Conservation (phyloP, 2,113 vertebrate species). For the Sula dactylatra region DNA sequence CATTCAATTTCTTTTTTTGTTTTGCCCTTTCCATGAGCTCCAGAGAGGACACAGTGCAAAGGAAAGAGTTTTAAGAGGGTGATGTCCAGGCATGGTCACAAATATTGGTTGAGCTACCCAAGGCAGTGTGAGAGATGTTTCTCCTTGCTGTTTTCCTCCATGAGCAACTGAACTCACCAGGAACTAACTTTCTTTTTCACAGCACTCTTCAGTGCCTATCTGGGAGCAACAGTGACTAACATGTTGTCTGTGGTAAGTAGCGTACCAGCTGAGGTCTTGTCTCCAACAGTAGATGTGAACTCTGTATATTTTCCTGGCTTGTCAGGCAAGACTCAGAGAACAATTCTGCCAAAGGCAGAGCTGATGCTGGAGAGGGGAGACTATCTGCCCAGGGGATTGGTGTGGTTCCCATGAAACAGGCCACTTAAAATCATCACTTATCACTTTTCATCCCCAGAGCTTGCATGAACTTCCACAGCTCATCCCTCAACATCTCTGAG, state of each 20-base stretch:
- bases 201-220: constrained; percentile 88
- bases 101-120: neutral
- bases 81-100: neutral
- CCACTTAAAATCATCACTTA: neutral
- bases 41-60: neutral
- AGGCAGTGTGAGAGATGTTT: neutral
- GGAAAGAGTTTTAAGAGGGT: neutral
- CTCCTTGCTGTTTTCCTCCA: neutral
- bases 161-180: neutral
- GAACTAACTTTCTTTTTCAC: neutral
- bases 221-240: constrained; percentile 84
- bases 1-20: neutral
- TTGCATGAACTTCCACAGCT: neutral
- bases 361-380: neutral
- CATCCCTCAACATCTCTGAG: neutral
- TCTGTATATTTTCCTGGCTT: neutral
- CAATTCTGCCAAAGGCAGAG: neutral
- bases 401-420: neutral
- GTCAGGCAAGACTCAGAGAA: neutral
- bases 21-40: neutral
- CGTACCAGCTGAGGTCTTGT: neutral
- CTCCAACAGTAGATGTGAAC: neutral
- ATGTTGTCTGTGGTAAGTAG: constrained; percentile 84
- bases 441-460: fast-evolving
- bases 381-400: neutral